Conservation (phyloP, 2,888 invertebrate species). For the Thera britannica region DNA sequence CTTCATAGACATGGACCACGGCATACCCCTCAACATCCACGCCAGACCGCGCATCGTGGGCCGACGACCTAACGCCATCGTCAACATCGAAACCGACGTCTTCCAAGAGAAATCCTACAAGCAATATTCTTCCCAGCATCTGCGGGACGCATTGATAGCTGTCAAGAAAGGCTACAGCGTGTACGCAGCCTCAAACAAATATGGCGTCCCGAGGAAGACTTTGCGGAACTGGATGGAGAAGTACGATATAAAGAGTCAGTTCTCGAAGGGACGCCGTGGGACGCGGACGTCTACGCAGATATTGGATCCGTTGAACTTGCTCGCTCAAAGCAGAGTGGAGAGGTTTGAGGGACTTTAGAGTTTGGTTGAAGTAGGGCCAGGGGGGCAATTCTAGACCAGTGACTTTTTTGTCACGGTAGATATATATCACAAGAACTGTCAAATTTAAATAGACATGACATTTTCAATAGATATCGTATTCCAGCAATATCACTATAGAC, state of each 20-base stretch:
- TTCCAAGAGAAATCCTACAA: slow-evolving; percentile 82
- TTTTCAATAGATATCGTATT: too few species aligned
- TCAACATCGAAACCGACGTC: slow-evolving; percentile 78
- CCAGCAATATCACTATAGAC: too few species aligned
- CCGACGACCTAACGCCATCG: slow-evolving; percentile 73
- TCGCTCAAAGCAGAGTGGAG: slow-evolving; percentile 66
- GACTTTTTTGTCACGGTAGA: too few species aligned
- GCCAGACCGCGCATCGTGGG: slow-evolving; percentile 76
- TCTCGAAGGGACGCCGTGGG: slow-evolving; percentile 78
- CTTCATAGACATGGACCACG: slow-evolving; percentile 78
- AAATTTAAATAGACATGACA: too few species aligned
- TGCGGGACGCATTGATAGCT: slow-evolving; percentile 78
- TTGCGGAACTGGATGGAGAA: slow-evolving; percentile 85
- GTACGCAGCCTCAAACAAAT: slow-evolving; percentile 83
- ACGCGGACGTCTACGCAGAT: slow-evolving; percentile 63
- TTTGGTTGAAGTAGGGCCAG: neutral
- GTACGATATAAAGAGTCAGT: slow-evolving; percentile 83
- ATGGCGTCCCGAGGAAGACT: slow-evolving; percentile 83
- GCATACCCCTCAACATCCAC: slow-evolving; percentile 75
- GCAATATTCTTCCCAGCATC: slow-evolving; percentile 80
- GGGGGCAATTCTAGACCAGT: too few species aligned
- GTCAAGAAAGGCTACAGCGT: slow-evolving; percentile 83
- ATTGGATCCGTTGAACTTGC: slow-evolving; percentile 71
- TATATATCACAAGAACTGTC: too few species aligned
- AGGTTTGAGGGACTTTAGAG: slow-evolving; percentile 54